Base-by-base conservation (phyloP, 2,113 vertebrate species). In the Taurulus bubalis region DNA sequence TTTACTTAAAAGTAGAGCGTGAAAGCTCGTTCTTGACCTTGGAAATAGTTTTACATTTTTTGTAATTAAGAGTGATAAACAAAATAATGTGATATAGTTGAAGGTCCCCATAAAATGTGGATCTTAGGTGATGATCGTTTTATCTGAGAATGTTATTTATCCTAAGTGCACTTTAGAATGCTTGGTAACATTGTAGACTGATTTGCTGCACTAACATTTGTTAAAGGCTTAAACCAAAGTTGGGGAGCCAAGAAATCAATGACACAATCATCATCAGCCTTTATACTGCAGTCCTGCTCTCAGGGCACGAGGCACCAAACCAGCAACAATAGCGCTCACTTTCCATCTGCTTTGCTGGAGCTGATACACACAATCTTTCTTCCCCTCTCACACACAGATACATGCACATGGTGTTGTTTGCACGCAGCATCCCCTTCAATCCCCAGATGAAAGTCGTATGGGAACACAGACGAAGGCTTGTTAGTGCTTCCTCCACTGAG, bases 281-380 rank as follows among this genome's bases (percentile, higher is more conserved):
- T 49, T 24, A 24, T 11, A 24, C 40, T 28, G 15, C 20, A 42
- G 14, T 69, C 40, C 16, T 77, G 14, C n/a, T 78, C 16, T 38
- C 5, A 7, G 26, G 14, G 22, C 20, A 8, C 7, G 28, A 68
- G 63, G 30, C 75, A 51, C 40, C 38, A 20, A 15, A 68, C 20
- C 62, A 20, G 64, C 77, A 85, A 65, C 62, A 60, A 53, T 30
- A 70, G 72, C 75, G 82, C 75, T 85, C 36, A 42, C 64, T 77
- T 75, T 84, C 40, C 74, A 82, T 82, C 70, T 82, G 69, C 32
- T 73, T 65, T 67, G 9, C 10, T 56, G 24, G 22, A 42, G 65
- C 47, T 56, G 22, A 47, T 5, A 62, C 10, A 63, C 71, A 62
- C 75, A 20, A 8, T 20, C 11, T 26, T 20, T 45, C 15, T 47